These are phyloP conservation scores for Drosophila diplacantha DNA, from an alignment of 2,888 invertebrate species.

Conservation along the genomic window DNA sequence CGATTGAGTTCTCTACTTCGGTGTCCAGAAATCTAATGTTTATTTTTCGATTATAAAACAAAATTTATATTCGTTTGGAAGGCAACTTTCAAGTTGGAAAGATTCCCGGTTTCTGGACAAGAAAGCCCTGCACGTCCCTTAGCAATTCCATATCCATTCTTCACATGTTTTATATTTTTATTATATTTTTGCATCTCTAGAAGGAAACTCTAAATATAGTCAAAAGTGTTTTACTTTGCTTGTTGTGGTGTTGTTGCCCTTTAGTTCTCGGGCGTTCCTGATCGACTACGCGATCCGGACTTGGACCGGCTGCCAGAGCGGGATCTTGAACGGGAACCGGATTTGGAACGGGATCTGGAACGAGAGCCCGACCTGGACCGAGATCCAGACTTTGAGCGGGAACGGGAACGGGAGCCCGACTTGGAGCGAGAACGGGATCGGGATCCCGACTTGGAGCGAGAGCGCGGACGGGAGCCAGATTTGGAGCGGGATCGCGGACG, in stretches of 20 bases:
- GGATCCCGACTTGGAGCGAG: constrained; percentile 52
- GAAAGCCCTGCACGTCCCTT: not conserved
- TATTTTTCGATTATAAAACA: not conserved
- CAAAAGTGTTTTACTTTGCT: constrained; percentile 19
- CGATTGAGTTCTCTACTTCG: not conserved
- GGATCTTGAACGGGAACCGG: constrained; percentile 46
- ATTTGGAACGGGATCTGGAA: constrained; percentile 54
- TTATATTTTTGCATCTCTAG: constrained; percentile 23
- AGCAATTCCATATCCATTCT: constrained; percentile 9
- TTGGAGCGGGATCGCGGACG: constrained; percentile 63
- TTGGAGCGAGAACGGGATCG: constrained; percentile 53
- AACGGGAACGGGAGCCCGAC: constrained; percentile 58
- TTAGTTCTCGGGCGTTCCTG: constrained; percentile 50
- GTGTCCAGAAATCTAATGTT: not conserved
- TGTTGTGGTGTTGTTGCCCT: not conserved
- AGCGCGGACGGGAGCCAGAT: constrained; percentile 65
- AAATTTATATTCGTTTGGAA: not conserved
- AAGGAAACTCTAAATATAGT: constrained; percentile 35
- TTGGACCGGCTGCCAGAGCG: constrained; percentile 53
- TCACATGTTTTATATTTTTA: constrained; percentile 25
- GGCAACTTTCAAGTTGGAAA: not conserved
- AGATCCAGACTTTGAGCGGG: constrained; percentile 58
- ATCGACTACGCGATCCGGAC: constrained; percentile 51
- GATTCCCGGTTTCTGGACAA: not conserved
- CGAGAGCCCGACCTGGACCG: constrained; percentile 45